Base-by-base conservation (phyloP, 2,797 vertebrate genomes). In the Lagodon rhomboides region DNA sequence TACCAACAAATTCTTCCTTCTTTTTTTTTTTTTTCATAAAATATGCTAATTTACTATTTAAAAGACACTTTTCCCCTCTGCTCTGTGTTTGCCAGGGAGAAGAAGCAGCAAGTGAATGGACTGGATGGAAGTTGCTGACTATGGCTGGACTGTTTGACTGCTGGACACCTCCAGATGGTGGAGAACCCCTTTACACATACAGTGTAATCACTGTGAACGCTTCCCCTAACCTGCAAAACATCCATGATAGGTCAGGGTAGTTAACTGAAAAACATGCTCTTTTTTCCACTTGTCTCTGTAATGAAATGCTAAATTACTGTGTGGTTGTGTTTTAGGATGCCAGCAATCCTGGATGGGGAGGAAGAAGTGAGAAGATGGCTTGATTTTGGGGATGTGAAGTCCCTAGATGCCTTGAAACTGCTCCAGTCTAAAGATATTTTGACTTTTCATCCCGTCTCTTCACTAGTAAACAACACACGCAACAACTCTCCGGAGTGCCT, bases 91-190 rank as follows among this genome's bases (percentile, higher is more conserved):
- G 59, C 15, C 70, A 95, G 93, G 86, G 22, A 17, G 73, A 72
- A 47, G 73, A 89, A 13, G 83, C 92, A 56, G 23, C 71, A 0
- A 69, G 74, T 71, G 92, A 95, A 22, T 97, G 97, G 97, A 94
- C 89, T 56, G 96, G 95, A 38, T 97, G 96, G 96, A 96, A 92
- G 73, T 68, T 96, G 75, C 96, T 99, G 56, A 99, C 98, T 13
- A 98, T 99, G 87, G 98, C 98, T 0, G 98, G 98, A 22, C 93
- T 99, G 87, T 99, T 99, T 18, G 98, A 99, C 91, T 95, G 96
- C 87, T 99, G 98, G 98, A 95, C 95, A 38, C 96, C 97, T 0
- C 97, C 96, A 0, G 75, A 64, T 0, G 97, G 97, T 75, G 97
- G 95, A 76, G 96, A 98, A 55, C 73, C 75, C 0, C 89, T 99